Evolutionary conservation across 2,888 invertebrate genomes (phyloP).

Genomic region (Leptinotarsa rubiginosa): DNA sequence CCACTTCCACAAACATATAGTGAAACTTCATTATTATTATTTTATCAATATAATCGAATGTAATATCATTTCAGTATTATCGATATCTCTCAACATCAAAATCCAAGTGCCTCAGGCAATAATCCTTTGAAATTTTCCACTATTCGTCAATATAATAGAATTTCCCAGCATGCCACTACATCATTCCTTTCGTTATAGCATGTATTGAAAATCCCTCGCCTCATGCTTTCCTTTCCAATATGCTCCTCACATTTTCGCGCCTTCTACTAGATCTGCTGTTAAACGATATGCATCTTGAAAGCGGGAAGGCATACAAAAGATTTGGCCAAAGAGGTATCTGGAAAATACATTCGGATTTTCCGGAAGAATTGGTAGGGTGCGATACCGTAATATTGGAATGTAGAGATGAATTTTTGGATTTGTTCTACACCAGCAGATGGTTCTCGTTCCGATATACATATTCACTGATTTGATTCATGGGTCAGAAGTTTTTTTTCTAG

Average conservation of each 20-base stretch:
- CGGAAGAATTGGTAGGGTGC: neutral
- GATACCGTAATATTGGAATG: neutral
- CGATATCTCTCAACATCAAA: neutral
- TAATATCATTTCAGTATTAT: no score
- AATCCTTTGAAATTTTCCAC: neutral
- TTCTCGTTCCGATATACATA: neutral
- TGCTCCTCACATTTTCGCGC: neutral
- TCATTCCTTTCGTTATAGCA: neutral
- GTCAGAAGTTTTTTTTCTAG: neutral
- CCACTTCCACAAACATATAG: no score
- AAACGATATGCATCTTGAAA: constrained; percentile 26
- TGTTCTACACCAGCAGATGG: neutral
- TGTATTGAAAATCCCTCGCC: neutral
- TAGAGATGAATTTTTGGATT: constrained; percentile 10
- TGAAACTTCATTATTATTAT: no score
- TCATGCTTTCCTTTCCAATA: neutral
- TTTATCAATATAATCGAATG: no score
- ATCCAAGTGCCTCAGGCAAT: neutral
- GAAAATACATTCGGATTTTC: constrained; percentile 2
- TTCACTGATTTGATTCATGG: neutral
- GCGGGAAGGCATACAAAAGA: constrained; percentile 12
- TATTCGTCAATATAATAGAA: neutral
- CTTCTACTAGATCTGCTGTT: neutral
- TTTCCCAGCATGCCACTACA: neutral
- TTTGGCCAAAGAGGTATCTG: constrained; percentile 19